Conservation (phyloP, 2,888 invertebrate genomes). For the Chymomyza fuscimana region DNA sequence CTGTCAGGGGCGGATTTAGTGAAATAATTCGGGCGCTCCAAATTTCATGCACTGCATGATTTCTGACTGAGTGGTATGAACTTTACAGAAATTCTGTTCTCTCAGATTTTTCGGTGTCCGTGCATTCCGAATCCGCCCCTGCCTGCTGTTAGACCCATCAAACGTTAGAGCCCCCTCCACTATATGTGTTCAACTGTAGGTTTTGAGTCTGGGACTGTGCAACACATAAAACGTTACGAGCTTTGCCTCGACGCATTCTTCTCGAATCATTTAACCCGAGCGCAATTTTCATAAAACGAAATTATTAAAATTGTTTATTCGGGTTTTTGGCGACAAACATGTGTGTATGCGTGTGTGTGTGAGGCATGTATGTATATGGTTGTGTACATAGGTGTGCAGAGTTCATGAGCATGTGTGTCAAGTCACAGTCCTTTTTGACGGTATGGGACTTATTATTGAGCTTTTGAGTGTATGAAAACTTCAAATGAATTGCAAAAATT, state of each 20-base stretch:
- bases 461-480: constrained; percentile 31
- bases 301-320: constrained; percentile 77
- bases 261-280: constrained; percentile 73
- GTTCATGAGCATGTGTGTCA: neutral
- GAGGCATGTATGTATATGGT: constrained; percentile 9
- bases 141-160: neutral
- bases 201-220: neutral
- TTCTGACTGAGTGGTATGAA: no score
- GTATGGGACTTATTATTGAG: constrained; percentile 2
- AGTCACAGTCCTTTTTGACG: neutral
- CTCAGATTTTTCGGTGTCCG: no score
- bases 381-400: neutral
- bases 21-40: no score
- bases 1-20: neutral
- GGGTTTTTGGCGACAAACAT: constrained; percentile 39
- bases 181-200: no score
- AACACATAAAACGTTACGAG: constrained; percentile 66
- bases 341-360: constrained; percentile 24
- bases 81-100: no score
- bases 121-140: no score
- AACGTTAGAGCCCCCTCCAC: neutral
- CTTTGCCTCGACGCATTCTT: constrained; percentile 61
- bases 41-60: no score
- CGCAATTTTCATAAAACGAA: constrained; percentile 77
- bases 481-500: constrained; percentile 36